A percentile compares a stretch with the other conserved stretches of the same genome.
phyloP scores from a whole-genome alignment of 2,797 vertebrate species.

The Aphelocoma californica region DNA sequence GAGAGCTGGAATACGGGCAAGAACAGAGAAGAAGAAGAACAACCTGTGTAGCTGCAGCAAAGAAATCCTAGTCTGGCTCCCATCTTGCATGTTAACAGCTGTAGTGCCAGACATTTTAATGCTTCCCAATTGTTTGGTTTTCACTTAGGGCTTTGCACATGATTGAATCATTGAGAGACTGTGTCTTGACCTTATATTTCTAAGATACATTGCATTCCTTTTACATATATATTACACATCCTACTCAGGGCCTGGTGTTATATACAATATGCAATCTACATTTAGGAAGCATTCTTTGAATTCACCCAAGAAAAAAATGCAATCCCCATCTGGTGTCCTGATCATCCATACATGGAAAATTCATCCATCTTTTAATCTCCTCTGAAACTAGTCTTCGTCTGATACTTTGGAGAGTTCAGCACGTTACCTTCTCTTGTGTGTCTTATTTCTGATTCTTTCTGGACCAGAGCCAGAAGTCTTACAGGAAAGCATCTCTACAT shows the following conservation, averaged over 20 bases:
- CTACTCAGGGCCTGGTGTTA: not conserved
- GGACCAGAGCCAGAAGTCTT: not conserved
- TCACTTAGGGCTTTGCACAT: not conserved
- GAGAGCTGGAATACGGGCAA: not conserved
- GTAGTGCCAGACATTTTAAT: not conserved
- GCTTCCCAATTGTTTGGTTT: conserved; percentile 1
- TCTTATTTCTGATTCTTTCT: conserved; percentile 4
- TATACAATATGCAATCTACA: not conserved
- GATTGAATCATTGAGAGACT: not conserved
- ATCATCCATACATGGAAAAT: not conserved
- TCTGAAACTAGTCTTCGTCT: not conserved
- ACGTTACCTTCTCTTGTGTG: not conserved
- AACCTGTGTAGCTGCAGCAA: not conserved
- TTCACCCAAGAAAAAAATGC: not conserved
- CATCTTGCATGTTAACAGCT: not conserved
- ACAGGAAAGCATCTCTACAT: not conserved
- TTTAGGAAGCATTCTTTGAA: not conserved
- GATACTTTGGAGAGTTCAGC: not conserved
- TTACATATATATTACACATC: not conserved
- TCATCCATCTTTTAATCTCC: not conserved
- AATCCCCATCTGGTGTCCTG: not conserved
- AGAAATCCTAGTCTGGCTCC: not conserved
- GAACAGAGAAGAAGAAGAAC: not conserved
- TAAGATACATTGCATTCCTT: not conserved
- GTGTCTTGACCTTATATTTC: not conserved